Base-by-base conservation (phyloP, 2,797 vertebrate species). In the Chaunax sp. region DNA sequence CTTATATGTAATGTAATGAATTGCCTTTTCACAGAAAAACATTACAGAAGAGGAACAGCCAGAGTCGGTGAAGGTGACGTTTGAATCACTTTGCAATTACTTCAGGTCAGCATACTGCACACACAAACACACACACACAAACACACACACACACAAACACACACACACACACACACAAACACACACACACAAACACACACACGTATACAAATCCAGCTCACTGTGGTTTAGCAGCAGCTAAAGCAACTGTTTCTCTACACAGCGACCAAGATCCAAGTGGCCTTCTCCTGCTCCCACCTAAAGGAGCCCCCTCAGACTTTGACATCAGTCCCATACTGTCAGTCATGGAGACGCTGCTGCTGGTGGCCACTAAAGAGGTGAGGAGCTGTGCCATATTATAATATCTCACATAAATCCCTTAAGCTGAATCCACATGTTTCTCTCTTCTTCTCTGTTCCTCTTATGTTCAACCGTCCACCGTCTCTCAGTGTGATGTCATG, bases 191-290 rank as follows among this genome's bases (percentile, higher is more conserved):
- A 15, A 10, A 55, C 18, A 2, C 35, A 13, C 13, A 41, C 8
- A 53, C 6, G 3, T 15, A 28, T 33, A 47, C 19, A 16, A 2
- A 18, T 20, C 14, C 13, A 16, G 15, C 14, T 26, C 6, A 20
- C 10, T 35, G 7, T 23, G 30, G 22, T 45, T 49, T 15, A 12
- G 10, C n/a, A 45, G 25, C 40, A 33, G 10, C 23, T n/a, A n/a
- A n/a, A n/a, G n/a, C n/a, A n/a, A n/a, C n/a, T n/a, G n/a, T 77
- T 35, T 55, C 35, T 62, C n/a, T 33, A 13, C 19, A 4, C 82
- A 99, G 98, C 78, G 95, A 98, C 73, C 94, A 96, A 64, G 97
- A 99, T 85, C 98, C 98, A 6, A 95, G 95, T 28, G 97, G 97
- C 68, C 95, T 99, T 47, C 90, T 99, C 1, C 44, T 97, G 67